These are phyloP conservation scores for Dicentrarchus labrax DNA, from an alignment of 2,113 vertebrate species.

Conservation along the genomic window DNA sequence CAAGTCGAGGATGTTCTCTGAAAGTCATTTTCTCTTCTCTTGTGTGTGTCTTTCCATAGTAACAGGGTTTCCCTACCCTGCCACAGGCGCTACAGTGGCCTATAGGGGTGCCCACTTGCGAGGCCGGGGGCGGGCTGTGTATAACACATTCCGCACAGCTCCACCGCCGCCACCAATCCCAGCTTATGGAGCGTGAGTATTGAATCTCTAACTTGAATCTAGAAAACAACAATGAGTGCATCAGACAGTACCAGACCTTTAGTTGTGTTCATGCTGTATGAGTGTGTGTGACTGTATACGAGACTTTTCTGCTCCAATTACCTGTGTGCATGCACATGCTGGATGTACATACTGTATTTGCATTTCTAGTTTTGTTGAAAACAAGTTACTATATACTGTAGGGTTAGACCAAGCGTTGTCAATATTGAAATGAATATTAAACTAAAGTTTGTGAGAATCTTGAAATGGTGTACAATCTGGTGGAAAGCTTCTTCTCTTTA, in stretches of 20 bases:
- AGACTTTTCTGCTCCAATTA: not conserved
- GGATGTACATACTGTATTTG: not conserved
- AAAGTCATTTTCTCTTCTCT: constrained; percentile 61
- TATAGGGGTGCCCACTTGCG: constrained; percentile 94
- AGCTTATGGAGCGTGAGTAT: constrained; percentile 95
- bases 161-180: constrained; percentile 94
- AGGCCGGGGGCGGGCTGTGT: constrained; percentile 93
- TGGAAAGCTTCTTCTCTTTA: too few species aligned
- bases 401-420: too few species aligned
- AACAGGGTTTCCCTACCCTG: constrained; percentile 94
- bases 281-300: not conserved
- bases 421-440: too few species aligned
- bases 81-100: constrained; percentile 92
- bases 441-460: too few species aligned
- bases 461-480: too few species aligned
- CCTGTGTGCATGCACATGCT: not conserved
- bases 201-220: not conserved
- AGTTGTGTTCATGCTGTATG: not conserved
- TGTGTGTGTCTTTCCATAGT: constrained; percentile 82
- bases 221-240: not conserved
- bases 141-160: constrained; percentile 94
- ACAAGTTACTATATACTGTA: too few species aligned
- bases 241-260: not conserved
- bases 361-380: not conserved
- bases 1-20: constrained; percentile 67